These are phyloP conservation scores for Marasmarcha lunaedactyla DNA, from an alignment of 2,888 invertebrate genomes.

Conservation along the genomic window DNA sequence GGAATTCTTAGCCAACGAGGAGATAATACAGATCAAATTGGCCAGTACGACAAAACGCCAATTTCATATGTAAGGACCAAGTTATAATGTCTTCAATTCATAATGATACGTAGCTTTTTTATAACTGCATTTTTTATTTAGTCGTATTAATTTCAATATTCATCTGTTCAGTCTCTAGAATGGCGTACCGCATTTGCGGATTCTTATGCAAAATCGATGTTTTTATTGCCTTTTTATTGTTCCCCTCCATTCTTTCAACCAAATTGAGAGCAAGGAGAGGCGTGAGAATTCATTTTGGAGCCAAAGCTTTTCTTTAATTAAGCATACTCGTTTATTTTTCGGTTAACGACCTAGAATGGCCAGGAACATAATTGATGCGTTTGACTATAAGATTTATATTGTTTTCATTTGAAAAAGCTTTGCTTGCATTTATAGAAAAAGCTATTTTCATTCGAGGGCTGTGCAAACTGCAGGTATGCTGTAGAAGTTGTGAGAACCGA, in stretches of 20 bases:
- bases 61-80: too few species aligned
- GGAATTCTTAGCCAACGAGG: too few species aligned
- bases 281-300: constrained; percentile 35
- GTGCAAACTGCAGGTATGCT: too few species aligned
- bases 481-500: too few species aligned
- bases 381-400: constrained; percentile 6
- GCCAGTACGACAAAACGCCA: too few species aligned
- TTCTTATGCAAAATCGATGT: constrained; percentile 47
- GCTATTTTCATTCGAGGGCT: too few species aligned
- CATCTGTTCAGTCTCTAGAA: constrained; percentile 4
- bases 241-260: constrained; percentile 29
- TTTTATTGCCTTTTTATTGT: constrained; percentile 41
- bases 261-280: constrained; percentile 37
- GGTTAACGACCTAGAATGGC: constrained; percentile 30
- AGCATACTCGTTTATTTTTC: constrained; percentile 34
- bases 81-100: too few species aligned
- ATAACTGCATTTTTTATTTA: too few species aligned
- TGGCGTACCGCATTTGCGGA: constrained; percentile 27
- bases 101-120: too few species aligned
- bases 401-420: not conserved
- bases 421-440: too few species aligned
- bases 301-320: constrained; percentile 49
- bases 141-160: not conserved
- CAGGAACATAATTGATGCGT: constrained; percentile 17
- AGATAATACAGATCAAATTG: too few species aligned